Evolutionary conservation across 2,888 invertebrate genomes (phyloP).

Genomic region (Tipula helvola): DNA sequence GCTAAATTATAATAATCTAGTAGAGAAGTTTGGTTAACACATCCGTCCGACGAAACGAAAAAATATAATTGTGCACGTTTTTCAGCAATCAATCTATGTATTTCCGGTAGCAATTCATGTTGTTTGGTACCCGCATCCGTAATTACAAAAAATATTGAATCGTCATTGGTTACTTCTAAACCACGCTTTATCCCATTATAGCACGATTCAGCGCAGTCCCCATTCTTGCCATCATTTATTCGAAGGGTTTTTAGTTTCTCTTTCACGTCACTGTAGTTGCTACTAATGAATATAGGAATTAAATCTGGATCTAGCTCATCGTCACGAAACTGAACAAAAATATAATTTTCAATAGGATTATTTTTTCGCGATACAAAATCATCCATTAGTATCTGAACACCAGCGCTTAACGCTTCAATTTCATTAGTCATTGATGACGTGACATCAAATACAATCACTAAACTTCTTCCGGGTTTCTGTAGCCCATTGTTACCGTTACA

Average conservation of each 20-base stretch:
- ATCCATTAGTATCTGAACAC: slow-evolving; percentile 53
- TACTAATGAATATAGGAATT: neutral
- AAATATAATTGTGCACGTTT: neutral
- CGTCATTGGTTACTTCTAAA: neutral
- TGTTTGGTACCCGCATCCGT: neutral
- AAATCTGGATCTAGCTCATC: neutral
- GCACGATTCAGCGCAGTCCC: neutral
- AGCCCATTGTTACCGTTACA: neutral
- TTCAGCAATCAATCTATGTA: neutral
- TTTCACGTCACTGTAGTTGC: neutral
- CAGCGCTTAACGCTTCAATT: slow-evolving; percentile 50
- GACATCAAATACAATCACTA: slow-evolving; percentile 64
- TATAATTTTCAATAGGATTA: slow-evolving; percentile 55
- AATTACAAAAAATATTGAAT: neutral
- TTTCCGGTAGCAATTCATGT: neutral
- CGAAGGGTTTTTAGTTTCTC: neutral
- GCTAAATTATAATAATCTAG: neutral
- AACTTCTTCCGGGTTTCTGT: slow-evolving; percentile 30
- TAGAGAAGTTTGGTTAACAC: neutral
- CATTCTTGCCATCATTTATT: neutral
- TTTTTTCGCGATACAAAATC: slow-evolving; percentile 47
- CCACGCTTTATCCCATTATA: neutral
- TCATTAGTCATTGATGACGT: slow-evolving; percentile 68
- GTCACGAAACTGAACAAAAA: slow-evolving; percentile 65
- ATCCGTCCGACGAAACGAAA: neutral